phyloP scores from a whole-genome alignment of 2,113 vertebrate genomes.

The Caracal caracal region DNA sequence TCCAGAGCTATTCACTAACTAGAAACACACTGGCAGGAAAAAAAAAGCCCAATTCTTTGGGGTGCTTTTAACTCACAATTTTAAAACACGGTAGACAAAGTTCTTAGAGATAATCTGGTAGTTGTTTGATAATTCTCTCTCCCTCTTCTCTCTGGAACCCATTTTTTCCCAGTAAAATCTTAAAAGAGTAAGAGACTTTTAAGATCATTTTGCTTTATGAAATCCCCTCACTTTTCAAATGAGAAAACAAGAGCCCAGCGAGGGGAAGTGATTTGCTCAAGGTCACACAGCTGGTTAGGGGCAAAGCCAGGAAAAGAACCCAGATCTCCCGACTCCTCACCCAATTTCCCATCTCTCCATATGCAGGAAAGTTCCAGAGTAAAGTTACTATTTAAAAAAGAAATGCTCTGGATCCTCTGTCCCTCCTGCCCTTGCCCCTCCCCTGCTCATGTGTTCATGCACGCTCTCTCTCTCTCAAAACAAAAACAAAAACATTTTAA shows the following conservation, averaged over 20 bases:
- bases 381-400: not conserved
- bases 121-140: not conserved
- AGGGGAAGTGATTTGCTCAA: not conserved
- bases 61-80: slow-evolving; percentile 18
- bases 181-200: not conserved
- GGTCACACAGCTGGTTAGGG: not conserved
- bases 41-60: not conserved
- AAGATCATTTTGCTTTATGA: not conserved
- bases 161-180: not conserved
- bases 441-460: no score
- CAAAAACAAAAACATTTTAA: no score
- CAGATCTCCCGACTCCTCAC: not conserved
- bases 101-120: not conserved
- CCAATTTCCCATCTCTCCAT: not conserved
- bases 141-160: not conserved
- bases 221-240: not conserved
- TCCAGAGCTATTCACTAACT: slow-evolving; percentile 29
- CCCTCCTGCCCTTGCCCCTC: no score
- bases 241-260: not conserved
- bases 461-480: no score
- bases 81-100: slow-evolving; percentile 18
- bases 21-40: not conserved
- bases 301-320: not conserved
- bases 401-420: not conserved
- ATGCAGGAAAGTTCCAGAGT: not conserved